These are phyloP conservation scores for Falco naumanni DNA, from an alignment of 2,797 vertebrate species.

Conservation along the genomic window DNA sequence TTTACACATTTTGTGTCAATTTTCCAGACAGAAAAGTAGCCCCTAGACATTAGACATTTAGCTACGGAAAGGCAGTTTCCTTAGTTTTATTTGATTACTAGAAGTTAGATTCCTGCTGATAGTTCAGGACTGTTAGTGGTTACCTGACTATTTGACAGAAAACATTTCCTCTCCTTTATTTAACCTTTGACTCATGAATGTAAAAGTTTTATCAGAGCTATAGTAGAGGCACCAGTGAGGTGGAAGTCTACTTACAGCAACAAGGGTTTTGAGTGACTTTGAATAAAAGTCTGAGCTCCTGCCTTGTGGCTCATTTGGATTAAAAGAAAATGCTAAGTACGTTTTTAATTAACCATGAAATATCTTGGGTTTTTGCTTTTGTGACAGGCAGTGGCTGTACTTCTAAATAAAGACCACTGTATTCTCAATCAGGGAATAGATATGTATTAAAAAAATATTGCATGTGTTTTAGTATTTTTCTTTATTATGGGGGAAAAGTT, in stretches of 20 bases:
- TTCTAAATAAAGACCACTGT: conserved; percentile 2
- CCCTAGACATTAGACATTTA: conserved; percentile 74
- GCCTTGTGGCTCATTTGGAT: conserved; percentile 51
- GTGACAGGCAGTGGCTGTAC: not conserved
- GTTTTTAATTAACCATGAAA: conserved; percentile 67
- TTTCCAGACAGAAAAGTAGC: conserved; percentile 79
- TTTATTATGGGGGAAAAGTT: not conserved
- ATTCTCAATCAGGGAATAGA: not conserved
- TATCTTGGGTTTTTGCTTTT: conserved; percentile 34
- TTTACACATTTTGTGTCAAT: conserved; percentile 82
- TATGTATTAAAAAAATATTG: not conserved
- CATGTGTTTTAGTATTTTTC: not conserved
- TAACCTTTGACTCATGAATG: conserved; percentile 88
- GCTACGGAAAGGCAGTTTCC: conserved; percentile 78
- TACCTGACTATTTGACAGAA: conserved; percentile 83
- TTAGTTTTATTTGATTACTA: conserved; percentile 82
- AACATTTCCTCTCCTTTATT: conserved; percentile 89
- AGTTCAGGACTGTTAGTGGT: conserved; percentile 80
- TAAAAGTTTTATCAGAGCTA: conserved; percentile 86
- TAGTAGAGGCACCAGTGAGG: conserved; percentile 79
- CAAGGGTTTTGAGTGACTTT: conserved; percentile 61
- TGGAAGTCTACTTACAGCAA: conserved; percentile 78
- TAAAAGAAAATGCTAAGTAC: conserved; percentile 57
- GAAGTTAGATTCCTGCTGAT: conserved; percentile 78
- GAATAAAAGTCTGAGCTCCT: conserved; percentile 47